Evolutionary conservation across 2,888 invertebrate species (phyloP).

Genomic region (Pyrgus malvae): DNA sequence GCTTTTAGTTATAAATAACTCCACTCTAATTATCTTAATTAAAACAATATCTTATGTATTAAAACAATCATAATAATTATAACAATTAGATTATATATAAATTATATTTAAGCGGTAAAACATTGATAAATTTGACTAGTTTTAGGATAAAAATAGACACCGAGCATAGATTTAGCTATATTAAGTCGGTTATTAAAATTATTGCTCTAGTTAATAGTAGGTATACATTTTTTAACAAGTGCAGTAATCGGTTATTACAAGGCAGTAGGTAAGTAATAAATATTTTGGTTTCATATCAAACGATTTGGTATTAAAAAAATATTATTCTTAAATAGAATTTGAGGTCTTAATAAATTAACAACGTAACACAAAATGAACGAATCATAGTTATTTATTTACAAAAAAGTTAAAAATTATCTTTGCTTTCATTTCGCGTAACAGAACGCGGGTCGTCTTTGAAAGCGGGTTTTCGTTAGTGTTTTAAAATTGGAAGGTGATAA

Average conservation of each 20-base stretch:
- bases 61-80: conserved; percentile 29
- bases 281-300: conserved; percentile 60
- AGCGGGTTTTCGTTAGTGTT: conserved; percentile 48
- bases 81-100: conserved; percentile 37
- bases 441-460: conserved; percentile 39
- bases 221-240: conserved; percentile 66
- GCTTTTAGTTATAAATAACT: conserved; percentile 8
- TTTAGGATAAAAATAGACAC: conserved; percentile 68
- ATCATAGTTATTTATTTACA: conserved; percentile 54
- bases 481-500: conserved; percentile 50
- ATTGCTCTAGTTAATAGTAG: conserved; percentile 61
- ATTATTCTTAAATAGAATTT: conserved; percentile 31
- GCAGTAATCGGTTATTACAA: conserved; percentile 36
- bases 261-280: conserved; percentile 40
- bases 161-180: conserved; percentile 57
- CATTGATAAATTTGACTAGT: conserved; percentile 59
- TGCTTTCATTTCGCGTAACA: conserved; percentile 41
- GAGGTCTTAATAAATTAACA: conserved; percentile 36
- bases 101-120: conserved; percentile 55
- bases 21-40: conserved; percentile 14
- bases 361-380: conserved; percentile 38
- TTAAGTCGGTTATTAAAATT: conserved; percentile 55
- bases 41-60: conserved; percentile 22
- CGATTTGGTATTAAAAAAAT: conserved; percentile 40
- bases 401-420: conserved; percentile 46